A percentile compares a stretch with the other conserved stretches of the same genome.
These are phyloP conservation scores for Gopherus evgoodei DNA, from an alignment of 2,113 vertebrate genomes.

Conservation along the genomic window DNA sequence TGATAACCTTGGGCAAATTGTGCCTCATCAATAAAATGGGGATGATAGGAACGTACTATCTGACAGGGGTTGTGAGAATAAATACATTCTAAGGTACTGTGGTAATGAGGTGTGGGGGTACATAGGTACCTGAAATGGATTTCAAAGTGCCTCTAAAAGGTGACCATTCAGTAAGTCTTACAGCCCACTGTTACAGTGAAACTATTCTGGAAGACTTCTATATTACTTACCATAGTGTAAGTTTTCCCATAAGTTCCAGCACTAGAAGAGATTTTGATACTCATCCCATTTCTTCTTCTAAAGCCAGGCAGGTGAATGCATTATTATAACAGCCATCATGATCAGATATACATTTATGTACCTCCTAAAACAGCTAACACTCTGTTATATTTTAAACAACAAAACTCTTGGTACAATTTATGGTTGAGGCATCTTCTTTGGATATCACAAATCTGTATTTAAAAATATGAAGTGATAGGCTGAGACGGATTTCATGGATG, in stretches of 20 bases:
- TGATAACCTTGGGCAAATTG: background rate
- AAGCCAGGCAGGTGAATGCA: background rate
- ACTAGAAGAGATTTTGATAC: background rate
- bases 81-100: background rate
- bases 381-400: background rate
- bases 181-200: background rate
- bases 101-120: background rate
- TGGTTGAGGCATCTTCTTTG: background rate
- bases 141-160: background rate
- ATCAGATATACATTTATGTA: background rate
- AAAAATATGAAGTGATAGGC: background rate
- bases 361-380: background rate
- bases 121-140: background rate
- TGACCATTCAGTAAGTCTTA: background rate
- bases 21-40: background rate
- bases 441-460: background rate
- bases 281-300: background rate
- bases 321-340: background rate
- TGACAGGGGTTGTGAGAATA: background rate
- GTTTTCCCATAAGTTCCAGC: background rate
- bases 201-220: background rate
- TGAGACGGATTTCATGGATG: background rate
- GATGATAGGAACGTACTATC: background rate
- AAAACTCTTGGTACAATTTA: background rate
- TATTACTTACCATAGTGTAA: background rate